Conservation (phyloP, 1,140 invertebrate genomes). For the Drosophila kepulauana region DNA sequence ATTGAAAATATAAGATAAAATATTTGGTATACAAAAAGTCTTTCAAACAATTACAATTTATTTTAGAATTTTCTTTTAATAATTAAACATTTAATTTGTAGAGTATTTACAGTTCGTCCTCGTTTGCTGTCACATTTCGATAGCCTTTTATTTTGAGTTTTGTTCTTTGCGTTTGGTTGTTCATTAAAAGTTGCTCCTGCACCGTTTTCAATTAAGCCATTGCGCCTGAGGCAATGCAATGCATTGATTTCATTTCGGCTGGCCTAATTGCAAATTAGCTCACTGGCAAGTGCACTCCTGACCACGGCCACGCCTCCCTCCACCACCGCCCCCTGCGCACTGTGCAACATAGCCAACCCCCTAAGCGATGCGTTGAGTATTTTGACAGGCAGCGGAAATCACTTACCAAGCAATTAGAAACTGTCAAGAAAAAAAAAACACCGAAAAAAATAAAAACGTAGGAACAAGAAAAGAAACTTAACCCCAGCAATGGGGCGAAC, state of each 20-base stretch:
- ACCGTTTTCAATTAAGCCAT: slow-evolving; percentile 72
- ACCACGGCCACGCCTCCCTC: neutral
- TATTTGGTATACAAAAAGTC: too few species aligned
- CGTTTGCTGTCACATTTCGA: neutral
- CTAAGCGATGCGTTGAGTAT: slow-evolving; percentile 24
- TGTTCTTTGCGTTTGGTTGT: slow-evolving; percentile 34
- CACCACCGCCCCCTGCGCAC: neutral
- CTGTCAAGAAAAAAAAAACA: slow-evolving; percentile 59
- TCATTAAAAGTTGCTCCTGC: slow-evolving; percentile 77
- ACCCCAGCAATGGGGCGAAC: slow-evolving; percentile 29
- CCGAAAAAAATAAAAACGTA: neutral
- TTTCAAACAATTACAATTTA: too few species aligned
- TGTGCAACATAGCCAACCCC: neutral
- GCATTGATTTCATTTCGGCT: slow-evolving; percentile 73
- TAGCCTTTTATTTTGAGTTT: slow-evolving; percentile 17
- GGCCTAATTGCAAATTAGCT: slow-evolving; percentile 77
- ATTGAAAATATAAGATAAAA: too few species aligned
- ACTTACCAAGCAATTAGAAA: slow-evolving; percentile 73
- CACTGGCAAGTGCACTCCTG: slow-evolving; percentile 26
- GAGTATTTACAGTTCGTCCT: neutral
- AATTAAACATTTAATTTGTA: neutral
- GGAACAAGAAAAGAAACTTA: slow-evolving; percentile 45
- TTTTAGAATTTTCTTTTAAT: neutral
- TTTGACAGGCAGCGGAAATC: slow-evolving; percentile 61
- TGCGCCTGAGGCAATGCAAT: slow-evolving; percentile 57